A percentile compares a stretch with the other conserved stretches of the same genome.
These are phyloP conservation scores for Trachops cirrhosus DNA, from an alignment of 2,797 vertebrate genomes.

Conservation along the genomic window DNA sequence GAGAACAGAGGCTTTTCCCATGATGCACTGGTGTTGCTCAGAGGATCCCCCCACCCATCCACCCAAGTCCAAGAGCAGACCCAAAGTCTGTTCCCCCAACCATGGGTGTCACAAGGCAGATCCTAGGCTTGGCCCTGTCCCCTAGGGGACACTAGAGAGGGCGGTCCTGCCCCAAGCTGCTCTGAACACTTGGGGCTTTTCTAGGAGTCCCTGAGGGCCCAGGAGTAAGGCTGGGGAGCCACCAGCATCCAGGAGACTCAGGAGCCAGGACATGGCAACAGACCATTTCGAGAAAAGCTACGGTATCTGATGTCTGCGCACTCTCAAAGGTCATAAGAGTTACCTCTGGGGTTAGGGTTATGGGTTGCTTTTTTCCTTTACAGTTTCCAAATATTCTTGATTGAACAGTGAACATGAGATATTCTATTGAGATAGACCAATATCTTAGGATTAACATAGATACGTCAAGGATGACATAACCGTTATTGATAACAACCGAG, in stretches of 20 bases:
- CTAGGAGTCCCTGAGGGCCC: neutral
- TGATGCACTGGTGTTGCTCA: neutral
- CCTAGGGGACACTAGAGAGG: neutral
- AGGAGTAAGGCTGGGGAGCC: neutral
- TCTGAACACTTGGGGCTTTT: neutral
- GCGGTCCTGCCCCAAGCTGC: neutral
- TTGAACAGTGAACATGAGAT: neutral
- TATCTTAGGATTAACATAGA: neutral
- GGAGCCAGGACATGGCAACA: neutral
- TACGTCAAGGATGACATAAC: neutral
- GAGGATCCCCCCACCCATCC: neutral
- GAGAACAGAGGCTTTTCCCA: neutral
- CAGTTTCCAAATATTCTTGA: constrained; percentile 10
- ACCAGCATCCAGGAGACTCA: neutral
- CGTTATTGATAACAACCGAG: neutral
- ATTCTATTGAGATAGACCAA: neutral
- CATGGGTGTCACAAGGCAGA: neutral
- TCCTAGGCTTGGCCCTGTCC: neutral
- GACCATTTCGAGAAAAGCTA: neutral
- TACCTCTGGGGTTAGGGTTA: neutral
- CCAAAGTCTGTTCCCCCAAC: neutral
- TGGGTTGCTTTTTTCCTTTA: neutral
- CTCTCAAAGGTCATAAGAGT: neutral
- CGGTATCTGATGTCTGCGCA: neutral
- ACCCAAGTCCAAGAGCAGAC: accelerated